phyloP scores from a whole-genome alignment of 2,888 invertebrate genomes.

The Syrphus vitripennis region DNA sequence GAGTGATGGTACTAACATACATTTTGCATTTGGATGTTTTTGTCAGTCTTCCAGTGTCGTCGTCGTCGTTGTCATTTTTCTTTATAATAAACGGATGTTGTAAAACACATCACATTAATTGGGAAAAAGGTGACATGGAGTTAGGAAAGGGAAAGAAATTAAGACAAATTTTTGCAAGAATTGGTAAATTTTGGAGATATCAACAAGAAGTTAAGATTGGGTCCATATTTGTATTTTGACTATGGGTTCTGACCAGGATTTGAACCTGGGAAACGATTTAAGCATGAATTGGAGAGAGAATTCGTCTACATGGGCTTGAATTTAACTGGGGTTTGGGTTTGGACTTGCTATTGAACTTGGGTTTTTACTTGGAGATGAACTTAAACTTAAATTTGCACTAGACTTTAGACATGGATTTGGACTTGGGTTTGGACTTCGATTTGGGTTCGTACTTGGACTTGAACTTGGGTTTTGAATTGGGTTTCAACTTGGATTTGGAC shows the following conservation, averaged over 20 bases:
- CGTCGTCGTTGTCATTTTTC: neutral
- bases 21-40: slow-evolving; percentile 49
- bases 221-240: neutral
- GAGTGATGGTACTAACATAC: slow-evolving; percentile 48
- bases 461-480: neutral
- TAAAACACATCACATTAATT: slow-evolving; percentile 48
- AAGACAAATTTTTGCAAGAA: neutral
- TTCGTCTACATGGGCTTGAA: neutral
- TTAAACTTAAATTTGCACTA: no score
- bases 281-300: neutral
- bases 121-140: slow-evolving; percentile 46
- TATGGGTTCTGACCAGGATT: neutral
- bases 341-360: no score
- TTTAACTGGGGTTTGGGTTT: neutral
- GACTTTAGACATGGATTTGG: neutral
- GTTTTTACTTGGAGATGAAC: no score
- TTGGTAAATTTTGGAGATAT: no score
- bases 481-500: neutral
- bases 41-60: neutral
- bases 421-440: neutral
- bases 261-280: neutral
- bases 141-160: neutral
- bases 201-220: no score
- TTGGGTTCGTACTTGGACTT: neutral
- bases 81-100: slow-evolving; percentile 59